A percentile compares a stretch with the other conserved stretches of the same genome.
phyloP scores from a whole-genome alignment of 64 coral and sea anemone genomes.

The Platygyra sinensis region DNA sequence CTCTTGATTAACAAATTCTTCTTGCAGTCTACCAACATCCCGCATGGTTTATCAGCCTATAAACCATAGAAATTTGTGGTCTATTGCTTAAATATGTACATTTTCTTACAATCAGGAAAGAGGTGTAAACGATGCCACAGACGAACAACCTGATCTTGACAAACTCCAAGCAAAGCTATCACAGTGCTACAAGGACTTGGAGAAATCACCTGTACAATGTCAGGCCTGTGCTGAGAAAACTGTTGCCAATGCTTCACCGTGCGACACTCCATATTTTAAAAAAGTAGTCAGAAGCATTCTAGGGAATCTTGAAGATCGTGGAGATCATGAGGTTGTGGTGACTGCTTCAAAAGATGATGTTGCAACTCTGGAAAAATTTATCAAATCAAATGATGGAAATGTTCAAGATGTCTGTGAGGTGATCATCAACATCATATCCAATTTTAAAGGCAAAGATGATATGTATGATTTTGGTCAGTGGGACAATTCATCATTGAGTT shows the following conservation, averaged over 20 bases:
- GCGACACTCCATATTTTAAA: conserved; percentile 82
- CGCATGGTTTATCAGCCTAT: too few species aligned
- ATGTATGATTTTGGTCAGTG: not conserved
- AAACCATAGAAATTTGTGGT: too few species aligned
- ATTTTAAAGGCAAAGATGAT: conserved; percentile 38
- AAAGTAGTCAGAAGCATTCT: conserved; percentile 64
- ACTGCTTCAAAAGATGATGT: conserved; percentile 34
- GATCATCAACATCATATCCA: conserved; percentile 32
- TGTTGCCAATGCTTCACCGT: conserved; percentile 18
- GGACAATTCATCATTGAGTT: conserved; percentile 13
- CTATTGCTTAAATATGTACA: too few species aligned
- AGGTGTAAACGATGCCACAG: not conserved
- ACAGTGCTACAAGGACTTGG: conserved; percentile 28
- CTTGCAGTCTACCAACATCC: too few species aligned
- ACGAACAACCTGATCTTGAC: not conserved
- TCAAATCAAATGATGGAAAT: conserved; percentile 60
- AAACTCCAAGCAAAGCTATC: conserved; percentile 46
- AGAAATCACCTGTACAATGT: not conserved
- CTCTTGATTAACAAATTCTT: too few species aligned
- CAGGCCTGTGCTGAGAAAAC: conserved; percentile 24
- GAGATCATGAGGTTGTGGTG: conserved; percentile 31
- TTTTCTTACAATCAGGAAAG: too few species aligned
- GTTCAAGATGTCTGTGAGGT: conserved; percentile 70
- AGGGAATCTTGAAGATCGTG: conserved; percentile 41
- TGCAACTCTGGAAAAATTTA: conserved; percentile 62